Base-by-base conservation (phyloP, 2,797 vertebrate species). In the Octomys mimax region DNA sequence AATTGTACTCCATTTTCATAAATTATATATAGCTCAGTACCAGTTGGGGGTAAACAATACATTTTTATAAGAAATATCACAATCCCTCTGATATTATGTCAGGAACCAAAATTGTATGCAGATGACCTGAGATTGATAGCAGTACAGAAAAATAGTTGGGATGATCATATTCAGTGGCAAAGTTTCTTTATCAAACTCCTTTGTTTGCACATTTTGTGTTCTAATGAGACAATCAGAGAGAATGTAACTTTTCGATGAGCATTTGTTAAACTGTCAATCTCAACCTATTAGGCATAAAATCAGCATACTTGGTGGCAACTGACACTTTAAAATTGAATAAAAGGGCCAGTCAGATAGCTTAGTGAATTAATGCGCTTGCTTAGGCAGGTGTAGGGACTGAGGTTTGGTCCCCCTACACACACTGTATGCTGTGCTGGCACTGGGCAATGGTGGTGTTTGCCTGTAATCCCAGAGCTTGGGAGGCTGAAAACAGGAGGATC, bases 131-230 rank as follows among this genome's bases (percentile, higher is more conserved):
- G 36, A 42, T 26, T 84, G 71, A 39, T 54, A 88, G 57, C 8
- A 6, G 75, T 87, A 68, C 49, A 88, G 77, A 82, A 94, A 46
- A 95, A 85, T n/a, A 81, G 39, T 66, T 73, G 28, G 13, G 39
- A 19, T 79, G 75, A 46, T 49, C 62, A 9, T 5, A 3, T 85
- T 92, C 80, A 36, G 0, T 54, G 57, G 10, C 42, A 79, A 16
- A 68, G 36, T 64, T 95, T 71, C 85, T 71, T 77, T 49, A 31
- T 68, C 77, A 70, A 77, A 87, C 92, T 95, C 42, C n/a, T 95
- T 95, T 42, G 28, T 95, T 88, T 90, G 70, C 64, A 91, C 64
- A 49, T 75, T 90, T 91, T 86, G n/a, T 79, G 79, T n/a, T 54
- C 87, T 86, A 22, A 49, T 88, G 33, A 62, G 13, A 64, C 66